Evolutionary conservation across 2,888 invertebrate species (phyloP).

Genomic region (Ormia ochracea): DNA sequence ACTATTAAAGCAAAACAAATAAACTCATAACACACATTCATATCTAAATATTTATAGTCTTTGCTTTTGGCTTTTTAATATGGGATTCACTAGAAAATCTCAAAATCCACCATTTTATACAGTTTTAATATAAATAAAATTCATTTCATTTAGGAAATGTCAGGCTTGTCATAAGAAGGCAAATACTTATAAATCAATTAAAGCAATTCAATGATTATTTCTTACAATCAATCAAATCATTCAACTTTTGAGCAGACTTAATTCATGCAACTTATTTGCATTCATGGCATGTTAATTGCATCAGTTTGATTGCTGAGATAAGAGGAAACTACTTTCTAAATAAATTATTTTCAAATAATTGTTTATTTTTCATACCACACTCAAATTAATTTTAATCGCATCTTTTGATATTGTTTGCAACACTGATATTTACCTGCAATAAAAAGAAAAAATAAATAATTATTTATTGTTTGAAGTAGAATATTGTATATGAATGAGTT

Average conservation of each 20-base stretch:
- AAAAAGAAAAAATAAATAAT: neutral
- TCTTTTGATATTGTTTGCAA: neutral
- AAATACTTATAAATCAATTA: neutral
- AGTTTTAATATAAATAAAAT: too few species aligned
- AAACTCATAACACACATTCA: too few species aligned
- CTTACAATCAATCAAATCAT: neutral
- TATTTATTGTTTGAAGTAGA: neutral
- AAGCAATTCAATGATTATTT: neutral
- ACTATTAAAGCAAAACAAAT: too few species aligned
- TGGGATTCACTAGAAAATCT: neutral
- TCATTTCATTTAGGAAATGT: neutral
- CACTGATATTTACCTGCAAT: conserved; percentile 29
- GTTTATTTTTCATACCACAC: conserved; percentile 13
- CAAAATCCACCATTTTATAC: neutral
- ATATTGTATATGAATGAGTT: too few species aligned
- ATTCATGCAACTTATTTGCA: conserved; percentile 17
- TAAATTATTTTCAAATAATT: neutral
- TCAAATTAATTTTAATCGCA: neutral
- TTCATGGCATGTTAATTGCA: neutral
- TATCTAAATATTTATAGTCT: too few species aligned
- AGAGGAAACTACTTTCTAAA: conserved; percentile 1
- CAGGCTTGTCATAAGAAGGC: neutral
- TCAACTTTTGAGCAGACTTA: neutral
- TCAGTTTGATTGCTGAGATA: neutral
- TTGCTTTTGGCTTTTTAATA: too few species aligned